Percentiles rank a stretch among this genome's conserved stretches.
phyloP scores from a whole-genome alignment of 1,140 invertebrate species.

The Platyscapa corneri region DNA sequence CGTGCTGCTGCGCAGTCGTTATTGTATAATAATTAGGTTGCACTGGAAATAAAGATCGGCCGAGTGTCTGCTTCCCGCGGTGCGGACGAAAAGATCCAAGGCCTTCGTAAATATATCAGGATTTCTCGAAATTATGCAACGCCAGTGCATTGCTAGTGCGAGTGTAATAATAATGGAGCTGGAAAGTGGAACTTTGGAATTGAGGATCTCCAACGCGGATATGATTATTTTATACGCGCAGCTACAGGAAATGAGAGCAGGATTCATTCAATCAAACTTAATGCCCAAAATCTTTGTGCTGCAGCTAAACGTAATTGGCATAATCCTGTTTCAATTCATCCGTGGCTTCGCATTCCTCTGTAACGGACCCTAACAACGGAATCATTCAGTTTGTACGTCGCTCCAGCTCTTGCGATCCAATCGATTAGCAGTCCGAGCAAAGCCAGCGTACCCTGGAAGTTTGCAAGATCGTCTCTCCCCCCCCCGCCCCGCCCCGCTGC shows the following conservation, averaged over 20 bases:
- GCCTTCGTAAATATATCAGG: no score
- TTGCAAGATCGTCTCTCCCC: no score
- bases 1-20: no score
- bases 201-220: background rate
- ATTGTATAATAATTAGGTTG: no score
- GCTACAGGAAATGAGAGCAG: constrained; percentile 15
- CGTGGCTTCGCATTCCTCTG: constrained; percentile 42
- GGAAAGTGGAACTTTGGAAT: background rate
- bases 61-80: no score
- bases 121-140: no score
- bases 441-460: background rate
- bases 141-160: no score
- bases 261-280: constrained; percentile 41
- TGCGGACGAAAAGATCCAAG: no score
- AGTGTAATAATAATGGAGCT: background rate
- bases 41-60: no score
- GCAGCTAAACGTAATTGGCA: constrained; percentile 31
- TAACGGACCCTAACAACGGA: constrained; percentile 45
- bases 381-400: constrained; percentile 36
- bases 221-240: background rate
- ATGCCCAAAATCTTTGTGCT: constrained; percentile 36
- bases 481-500: background rate
- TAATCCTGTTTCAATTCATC: constrained; percentile 48
- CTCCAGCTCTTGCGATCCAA: constrained; percentile 44
- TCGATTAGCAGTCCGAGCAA: constrained; percentile 34